Conservation (phyloP, 2,888 invertebrate species). For the Phaedon cochleariae region DNA sequence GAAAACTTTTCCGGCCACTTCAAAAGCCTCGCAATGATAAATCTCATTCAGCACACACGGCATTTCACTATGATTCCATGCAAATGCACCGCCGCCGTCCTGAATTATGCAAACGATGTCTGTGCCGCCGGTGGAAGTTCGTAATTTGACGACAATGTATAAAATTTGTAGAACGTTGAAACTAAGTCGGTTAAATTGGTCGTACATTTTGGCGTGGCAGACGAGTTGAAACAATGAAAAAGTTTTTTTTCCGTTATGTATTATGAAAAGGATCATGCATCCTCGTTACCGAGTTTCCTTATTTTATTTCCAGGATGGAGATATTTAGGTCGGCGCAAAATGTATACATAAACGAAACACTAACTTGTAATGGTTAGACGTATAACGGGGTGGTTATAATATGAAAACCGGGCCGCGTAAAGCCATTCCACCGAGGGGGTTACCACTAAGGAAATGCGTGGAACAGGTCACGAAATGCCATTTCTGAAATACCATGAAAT, state of each 20-base stretch:
- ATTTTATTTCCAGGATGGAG: too few relatives aligned
- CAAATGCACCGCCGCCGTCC: slow-evolving; percentile 14
- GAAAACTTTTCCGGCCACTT: slow-evolving; percentile 3
- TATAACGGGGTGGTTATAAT: too few relatives aligned
- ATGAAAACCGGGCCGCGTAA: too few relatives aligned
- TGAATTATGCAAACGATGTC: slow-evolving; percentile 36
- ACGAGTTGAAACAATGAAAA: too few relatives aligned
- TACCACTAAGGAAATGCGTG: too few relatives aligned
- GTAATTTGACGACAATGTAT: slow-evolving; percentile 38
- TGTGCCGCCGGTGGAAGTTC: slow-evolving; percentile 20
- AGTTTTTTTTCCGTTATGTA: neutral
- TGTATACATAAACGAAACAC: too few relatives aligned
- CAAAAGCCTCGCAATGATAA: neutral
- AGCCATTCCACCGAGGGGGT: too few relatives aligned
- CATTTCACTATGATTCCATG: slow-evolving; percentile 10
- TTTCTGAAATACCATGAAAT: too few relatives aligned
- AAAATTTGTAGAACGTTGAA: slow-evolving; percentile 33
- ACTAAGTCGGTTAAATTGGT: slow-evolving; percentile 35
- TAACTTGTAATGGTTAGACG: too few relatives aligned
- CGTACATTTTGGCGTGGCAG: slow-evolving; percentile 14
- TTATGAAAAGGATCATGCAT: neutral
- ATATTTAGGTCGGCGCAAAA: too few relatives aligned
- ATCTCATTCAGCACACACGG: slow-evolving; percentile 15
- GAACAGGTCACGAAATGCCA: too few relatives aligned
- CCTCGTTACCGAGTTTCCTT: too few relatives aligned